Conservation (phyloP, 2,888 invertebrate genomes). For the Sinohyriopsis cumingii region DNA sequence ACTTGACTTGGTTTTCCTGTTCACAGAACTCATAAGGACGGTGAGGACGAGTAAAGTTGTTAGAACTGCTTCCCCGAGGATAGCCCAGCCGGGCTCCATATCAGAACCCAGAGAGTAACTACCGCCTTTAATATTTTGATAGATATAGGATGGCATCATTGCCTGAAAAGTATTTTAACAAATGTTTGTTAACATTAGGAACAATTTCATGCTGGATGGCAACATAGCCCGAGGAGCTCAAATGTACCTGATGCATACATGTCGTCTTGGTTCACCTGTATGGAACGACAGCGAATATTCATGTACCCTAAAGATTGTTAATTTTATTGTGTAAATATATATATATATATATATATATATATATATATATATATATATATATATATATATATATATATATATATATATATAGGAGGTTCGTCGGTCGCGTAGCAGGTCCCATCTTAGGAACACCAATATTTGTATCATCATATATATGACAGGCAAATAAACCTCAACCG, state of each 20-base stretch:
- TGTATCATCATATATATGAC: too few relatives aligned
- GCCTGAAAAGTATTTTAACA: constrained; percentile 10
- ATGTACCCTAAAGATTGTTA: too few relatives aligned
- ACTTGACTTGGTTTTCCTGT: constrained; percentile 44
- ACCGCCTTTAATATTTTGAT: constrained; percentile 12
- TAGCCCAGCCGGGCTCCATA: constrained; percentile 30
- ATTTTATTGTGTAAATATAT: neutral
- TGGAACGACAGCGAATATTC: too few relatives aligned
- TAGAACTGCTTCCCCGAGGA: constrained; percentile 43
- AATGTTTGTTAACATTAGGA: too few relatives aligned
- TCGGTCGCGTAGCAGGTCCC: too few relatives aligned
- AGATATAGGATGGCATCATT: constrained; percentile 10
- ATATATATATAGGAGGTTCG: neutral
- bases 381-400: neutral
- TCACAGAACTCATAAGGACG: constrained; percentile 68
- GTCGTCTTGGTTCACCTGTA: too few relatives aligned
- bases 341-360: neutral
- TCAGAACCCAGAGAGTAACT: constrained; percentile 9
- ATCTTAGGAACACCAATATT: too few relatives aligned
- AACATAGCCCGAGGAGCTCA: too few relatives aligned
- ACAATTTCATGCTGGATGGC: too few relatives aligned
- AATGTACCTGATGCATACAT: too few relatives aligned
- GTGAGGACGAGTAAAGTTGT: constrained; percentile 60
- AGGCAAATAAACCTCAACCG: too few relatives aligned
- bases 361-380: neutral